Conservation (phyloP, 2,888 invertebrate genomes). For the Drosophila nr. medialis region DNA sequence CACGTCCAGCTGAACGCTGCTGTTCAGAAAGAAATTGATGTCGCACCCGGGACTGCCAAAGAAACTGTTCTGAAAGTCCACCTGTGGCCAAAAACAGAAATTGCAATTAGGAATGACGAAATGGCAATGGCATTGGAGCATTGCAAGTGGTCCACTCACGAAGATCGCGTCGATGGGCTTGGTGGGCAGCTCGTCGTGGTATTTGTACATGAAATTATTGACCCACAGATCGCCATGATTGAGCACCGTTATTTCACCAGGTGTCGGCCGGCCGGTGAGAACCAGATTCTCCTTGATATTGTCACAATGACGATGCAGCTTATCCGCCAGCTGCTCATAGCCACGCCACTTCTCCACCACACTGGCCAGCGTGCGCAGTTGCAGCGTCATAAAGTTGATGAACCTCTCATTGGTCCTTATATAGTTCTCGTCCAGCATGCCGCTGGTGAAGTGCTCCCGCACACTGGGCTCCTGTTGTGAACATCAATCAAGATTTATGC, state of each 20-base stretch:
- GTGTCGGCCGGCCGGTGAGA: conserved; percentile 71
- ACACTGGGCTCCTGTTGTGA: conserved; percentile 73
- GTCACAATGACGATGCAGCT: conserved; percentile 82
- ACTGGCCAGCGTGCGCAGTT: conserved; percentile 80
- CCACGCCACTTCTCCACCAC: conserved; percentile 85
- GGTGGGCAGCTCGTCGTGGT: conserved; percentile 79
- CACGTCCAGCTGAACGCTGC: conserved; percentile 82
- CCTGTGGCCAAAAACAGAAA: conserved; percentile 33
- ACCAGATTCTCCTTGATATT: conserved; percentile 82
- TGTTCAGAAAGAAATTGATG: conserved; percentile 84
- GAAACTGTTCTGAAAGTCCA: conserved; percentile 83
- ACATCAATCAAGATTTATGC: neutral
- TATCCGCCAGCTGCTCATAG: conserved; percentile 84
- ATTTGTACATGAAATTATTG: conserved; percentile 86
- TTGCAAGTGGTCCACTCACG: conserved; percentile 77
- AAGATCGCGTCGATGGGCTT: conserved; percentile 84
- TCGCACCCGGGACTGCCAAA: conserved; percentile 84
- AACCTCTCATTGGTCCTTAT: conserved; percentile 80
- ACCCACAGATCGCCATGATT: conserved; percentile 86
- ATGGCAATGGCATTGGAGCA: neutral
- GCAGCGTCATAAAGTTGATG: conserved; percentile 78
- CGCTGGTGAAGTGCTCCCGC: conserved; percentile 76
- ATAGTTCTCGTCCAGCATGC: conserved; percentile 82
- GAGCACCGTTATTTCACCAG: conserved; percentile 85
- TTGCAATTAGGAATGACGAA: neutral